Evolutionary conservation across 1,140 invertebrate species (phyloP), one percentile per base, ranked within the genome.

Genomic region (Musca domestica): DNA sequence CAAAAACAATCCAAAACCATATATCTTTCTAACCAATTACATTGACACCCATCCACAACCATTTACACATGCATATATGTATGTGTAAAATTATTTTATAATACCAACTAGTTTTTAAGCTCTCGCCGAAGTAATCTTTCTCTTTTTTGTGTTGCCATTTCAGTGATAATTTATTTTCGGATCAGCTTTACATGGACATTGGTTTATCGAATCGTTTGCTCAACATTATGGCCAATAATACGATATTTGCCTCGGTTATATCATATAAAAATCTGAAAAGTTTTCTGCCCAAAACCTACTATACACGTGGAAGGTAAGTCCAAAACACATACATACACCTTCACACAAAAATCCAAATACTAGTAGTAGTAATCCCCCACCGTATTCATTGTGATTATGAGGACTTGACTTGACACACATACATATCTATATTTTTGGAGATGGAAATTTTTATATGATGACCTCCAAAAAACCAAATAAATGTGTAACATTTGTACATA

Each of bases 211-310:
- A 68, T 2, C 73, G 76, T 2, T 70, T 82, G 51, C 69, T 81
- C 63, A 74, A 81, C 54, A 78, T 81, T 66, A 80, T 81, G 74
- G 71, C 77, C 61, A 82, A 82, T 63, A 76, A 74, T n/a, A 81
- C 80, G 65, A 76, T 82, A 68, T 78, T 79, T 64, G 76, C 80
- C 25, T 80, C 80, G 61, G 82, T 86, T 30, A 79, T 86, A 20
- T 83, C 85, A n/a, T 87, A 86, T 68, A 85, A 83, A 71, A 86
- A 86, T 71, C 74, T 87, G 3, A 82, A 84, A 34, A 81, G 81
- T 65, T 87, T 87, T 72, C 74, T 87, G 52, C 86, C 85, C 25
- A 81, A 75, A 63, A 82, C 84, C 0, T 86, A 86, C 68, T 82
- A 86, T 34, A 76, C 80, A 1, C 76, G 80, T 51, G 80, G 80